Base-by-base conservation (phyloP, 2,113 vertebrate genomes). In the Corythoichthys haematopterus region DNA sequence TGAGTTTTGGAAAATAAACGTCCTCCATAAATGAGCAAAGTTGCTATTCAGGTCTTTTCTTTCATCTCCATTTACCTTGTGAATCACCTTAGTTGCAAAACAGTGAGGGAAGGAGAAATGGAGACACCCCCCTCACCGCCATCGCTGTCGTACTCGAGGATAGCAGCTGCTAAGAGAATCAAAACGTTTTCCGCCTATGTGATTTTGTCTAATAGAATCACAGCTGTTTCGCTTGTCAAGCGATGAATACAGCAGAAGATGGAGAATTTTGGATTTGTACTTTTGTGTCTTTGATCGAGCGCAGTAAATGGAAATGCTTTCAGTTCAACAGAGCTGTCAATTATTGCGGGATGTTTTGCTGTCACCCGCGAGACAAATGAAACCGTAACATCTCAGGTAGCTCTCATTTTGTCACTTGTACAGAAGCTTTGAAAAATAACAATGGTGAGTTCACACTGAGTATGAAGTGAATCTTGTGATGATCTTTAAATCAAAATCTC, bases 1-100 rank as follows among this genome's bases (percentile, higher is more conserved):
- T 87, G 80, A 87, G 80, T 77, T 88, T 81, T 84, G 77, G 78
- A 75, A 83, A 37, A 78, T 70, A 75, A 79, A 68, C 61, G 72
- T 86, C 84, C 80, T 83, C 79, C 69, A 40, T 84, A 80, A 87
- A 85, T 74, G 81, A 85, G 53, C 66, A 76, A 65, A 78, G 68
- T 67, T 69, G 65, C 66, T 66, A 14, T 75, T 81, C 38, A 47
- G 58, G 56, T 73, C 40, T 75, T 71, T 67, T 47, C 70, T 80
- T 86, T 80, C 65, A 83, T 74, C 64, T 66, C 64, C 50, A 33
- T 37, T 72, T 57, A 74, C 64, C 69, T 11, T 40, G 50, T 38
- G 43, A 1, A 20, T 37, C 38, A 16, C n/a, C 1, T 7, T 15
- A 48, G 69, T 65, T 66, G 64, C 61, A 59, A 33, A 51, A 36